phyloP scores from a whole-genome alignment of 1,140 invertebrate species.

The Nixonia krombeini region DNA sequence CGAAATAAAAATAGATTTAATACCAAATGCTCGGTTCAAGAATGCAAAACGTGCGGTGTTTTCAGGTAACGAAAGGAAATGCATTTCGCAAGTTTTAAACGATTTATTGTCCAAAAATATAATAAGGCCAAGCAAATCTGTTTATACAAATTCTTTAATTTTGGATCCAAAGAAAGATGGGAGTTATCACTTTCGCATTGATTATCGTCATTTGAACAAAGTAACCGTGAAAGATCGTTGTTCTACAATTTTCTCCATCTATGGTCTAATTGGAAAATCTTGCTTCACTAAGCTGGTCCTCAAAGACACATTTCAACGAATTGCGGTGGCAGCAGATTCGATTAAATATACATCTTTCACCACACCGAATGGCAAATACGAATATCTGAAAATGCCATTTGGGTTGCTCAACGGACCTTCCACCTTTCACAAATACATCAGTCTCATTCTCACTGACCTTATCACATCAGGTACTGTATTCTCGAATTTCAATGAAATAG shows the following conservation, averaged over 20 bases:
- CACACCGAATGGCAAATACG: constrained; percentile 16
- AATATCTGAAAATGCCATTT: constrained; percentile 26
- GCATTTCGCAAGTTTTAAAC: background rate
- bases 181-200: constrained; percentile 37
- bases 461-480: constrained; percentile 3
- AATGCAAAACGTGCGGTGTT: background rate
- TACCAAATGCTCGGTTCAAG: background rate
- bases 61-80: background rate
- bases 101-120: constrained; percentile 35
- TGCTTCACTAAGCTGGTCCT: constrained; percentile 28
- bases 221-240: constrained; percentile 31
- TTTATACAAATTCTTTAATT: constrained; percentile 36
- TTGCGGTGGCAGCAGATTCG: constrained; percentile 9
- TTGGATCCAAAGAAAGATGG: constrained; percentile 50
- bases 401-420: constrained; percentile 32
- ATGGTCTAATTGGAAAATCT: constrained; percentile 11
- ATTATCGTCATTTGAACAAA: constrained; percentile 67
- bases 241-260: background rate
- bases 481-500: constrained; percentile 4
- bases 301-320: constrained; percentile 19
- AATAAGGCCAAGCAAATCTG: constrained; percentile 25
- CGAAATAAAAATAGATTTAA: background rate
- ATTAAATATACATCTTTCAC: constrained; percentile 32
- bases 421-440: constrained; percentile 41
- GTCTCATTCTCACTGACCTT: constrained; percentile 14